Conservation (phyloP, 2,888 invertebrate species). For the Sussaba pulchella region DNA sequence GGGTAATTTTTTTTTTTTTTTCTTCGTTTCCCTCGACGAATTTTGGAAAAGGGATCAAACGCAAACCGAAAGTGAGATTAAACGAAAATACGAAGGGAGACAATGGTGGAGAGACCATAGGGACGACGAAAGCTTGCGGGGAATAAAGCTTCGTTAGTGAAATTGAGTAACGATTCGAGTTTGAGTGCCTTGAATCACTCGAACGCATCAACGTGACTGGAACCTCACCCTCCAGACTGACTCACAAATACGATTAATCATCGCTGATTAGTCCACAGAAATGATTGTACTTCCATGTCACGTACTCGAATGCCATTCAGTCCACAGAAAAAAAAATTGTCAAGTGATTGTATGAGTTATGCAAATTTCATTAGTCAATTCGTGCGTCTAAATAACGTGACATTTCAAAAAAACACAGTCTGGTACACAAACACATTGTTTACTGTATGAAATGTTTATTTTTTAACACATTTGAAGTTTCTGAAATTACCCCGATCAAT, state of each 20-base stretch:
- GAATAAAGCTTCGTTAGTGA: constrained; percentile 65
- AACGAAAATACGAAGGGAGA: constrained; percentile 47
- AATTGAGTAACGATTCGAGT: constrained; percentile 64
- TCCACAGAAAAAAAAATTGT: not conserved
- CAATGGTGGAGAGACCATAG: constrained; percentile 36
- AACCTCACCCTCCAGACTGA: constrained; percentile 8
- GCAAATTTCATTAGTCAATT: constrained; percentile 5
- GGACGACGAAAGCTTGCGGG: constrained; percentile 13
- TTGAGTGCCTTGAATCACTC: constrained; percentile 48
- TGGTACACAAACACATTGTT: no score
- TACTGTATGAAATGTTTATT: no score
- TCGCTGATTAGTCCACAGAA: constrained; percentile 49
- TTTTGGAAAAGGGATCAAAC: constrained; percentile 64
- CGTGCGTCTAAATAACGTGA: not conserved
- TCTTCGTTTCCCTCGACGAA: constrained; percentile 43
- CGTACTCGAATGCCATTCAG: constrained; percentile 1
- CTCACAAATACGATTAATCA: constrained; percentile 59
- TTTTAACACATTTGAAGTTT: not conserved
- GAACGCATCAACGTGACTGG: not conserved
- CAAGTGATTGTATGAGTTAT: not conserved
- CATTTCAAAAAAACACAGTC: no score
- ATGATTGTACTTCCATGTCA: constrained; percentile 49
- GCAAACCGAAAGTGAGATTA: constrained; percentile 49
- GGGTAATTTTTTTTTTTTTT: constrained; percentile 43
- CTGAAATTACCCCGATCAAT: not conserved